Evolutionary conservation across 2,113 vertebrate genomes (phyloP).

Genomic region (Phaetusa simplex): DNA sequence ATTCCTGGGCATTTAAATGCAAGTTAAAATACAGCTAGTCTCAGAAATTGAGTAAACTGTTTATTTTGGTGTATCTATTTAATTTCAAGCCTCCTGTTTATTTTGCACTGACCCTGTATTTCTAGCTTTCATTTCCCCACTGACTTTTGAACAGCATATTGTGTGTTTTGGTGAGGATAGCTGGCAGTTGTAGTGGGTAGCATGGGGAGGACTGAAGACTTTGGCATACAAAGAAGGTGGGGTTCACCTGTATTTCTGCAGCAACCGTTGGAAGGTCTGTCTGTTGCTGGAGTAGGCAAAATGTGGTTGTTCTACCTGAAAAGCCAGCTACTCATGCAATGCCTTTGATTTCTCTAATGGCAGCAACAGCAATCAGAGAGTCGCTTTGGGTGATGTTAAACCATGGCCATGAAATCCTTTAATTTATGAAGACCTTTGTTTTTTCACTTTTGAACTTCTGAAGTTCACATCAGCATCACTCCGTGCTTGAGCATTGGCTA

Average conservation of each 20-base stretch:
- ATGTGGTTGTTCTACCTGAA: accelerated
- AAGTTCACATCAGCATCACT: neutral
- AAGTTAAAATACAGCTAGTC: neutral
- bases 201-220: neutral
- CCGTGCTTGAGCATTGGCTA: neutral
- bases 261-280: neutral
- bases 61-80: neutral
- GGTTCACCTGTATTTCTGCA: neutral
- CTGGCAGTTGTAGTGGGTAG: neutral
- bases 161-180: neutral
- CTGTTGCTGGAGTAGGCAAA: neutral
- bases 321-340: neutral
- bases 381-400: neutral
- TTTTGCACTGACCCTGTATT: neutral
- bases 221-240: neutral
- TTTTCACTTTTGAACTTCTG: neutral
- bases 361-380: neutral
- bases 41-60: neutral
- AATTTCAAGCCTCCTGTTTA: neutral
- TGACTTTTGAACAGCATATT: neutral
- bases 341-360: neutral
- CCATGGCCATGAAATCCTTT: neutral
- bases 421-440: neutral
- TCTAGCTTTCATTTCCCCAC: neutral
- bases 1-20: neutral